A percentile compares a stretch with the other conserved stretches of the same genome.
phyloP scores from a whole-genome alignment of 2,888 invertebrate species.

The Rhingia rostrata region DNA sequence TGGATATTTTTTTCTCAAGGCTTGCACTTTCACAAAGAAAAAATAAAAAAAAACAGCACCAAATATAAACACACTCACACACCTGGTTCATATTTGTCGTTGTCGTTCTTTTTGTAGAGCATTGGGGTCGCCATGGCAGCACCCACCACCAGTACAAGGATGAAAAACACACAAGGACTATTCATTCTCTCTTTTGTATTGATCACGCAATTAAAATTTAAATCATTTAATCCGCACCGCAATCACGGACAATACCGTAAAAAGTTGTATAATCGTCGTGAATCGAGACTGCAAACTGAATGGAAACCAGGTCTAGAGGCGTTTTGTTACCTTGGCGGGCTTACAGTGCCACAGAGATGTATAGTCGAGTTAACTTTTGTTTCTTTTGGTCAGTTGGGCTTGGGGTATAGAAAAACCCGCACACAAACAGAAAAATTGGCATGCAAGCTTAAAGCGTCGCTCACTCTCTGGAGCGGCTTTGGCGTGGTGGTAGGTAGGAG shows the following conservation, averaged over 20 bases:
- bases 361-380: slow-evolving; percentile 35
- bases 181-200: slow-evolving; percentile 42
- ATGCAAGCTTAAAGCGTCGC: slow-evolving; percentile 55
- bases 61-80: slow-evolving; percentile 73
- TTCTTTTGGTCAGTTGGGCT: slow-evolving; percentile 42
- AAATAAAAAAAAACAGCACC: neutral
- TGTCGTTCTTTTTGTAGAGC: slow-evolving; percentile 84
- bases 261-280: slow-evolving; percentile 59
- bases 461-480: slow-evolving; percentile 12
- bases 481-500: slow-evolving; percentile 14
- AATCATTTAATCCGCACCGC: slow-evolving; percentile 30
- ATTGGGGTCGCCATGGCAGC: slow-evolving; percentile 80
- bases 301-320: slow-evolving; percentile 68
- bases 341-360: slow-evolving; percentile 48
- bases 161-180: slow-evolving; percentile 36
- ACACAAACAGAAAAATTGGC: slow-evolving; percentile 30
- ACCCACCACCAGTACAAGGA: slow-evolving; percentile 59
- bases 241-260: slow-evolving; percentile 15
- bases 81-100: slow-evolving; percentile 84
- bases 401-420: slow-evolving; percentile 28
- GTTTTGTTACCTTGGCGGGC: slow-evolving; percentile 67
- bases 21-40: slow-evolving; percentile 40
- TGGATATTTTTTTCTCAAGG: slow-evolving; percentile 18
- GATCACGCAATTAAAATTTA: slow-evolving; percentile 14
- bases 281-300: slow-evolving; percentile 67